Percentiles rank a stretch among this genome's conserved stretches.
phyloP scores from a whole-genome alignment of 2,888 invertebrate genomes.

The Trissolcus japonicus region DNA sequence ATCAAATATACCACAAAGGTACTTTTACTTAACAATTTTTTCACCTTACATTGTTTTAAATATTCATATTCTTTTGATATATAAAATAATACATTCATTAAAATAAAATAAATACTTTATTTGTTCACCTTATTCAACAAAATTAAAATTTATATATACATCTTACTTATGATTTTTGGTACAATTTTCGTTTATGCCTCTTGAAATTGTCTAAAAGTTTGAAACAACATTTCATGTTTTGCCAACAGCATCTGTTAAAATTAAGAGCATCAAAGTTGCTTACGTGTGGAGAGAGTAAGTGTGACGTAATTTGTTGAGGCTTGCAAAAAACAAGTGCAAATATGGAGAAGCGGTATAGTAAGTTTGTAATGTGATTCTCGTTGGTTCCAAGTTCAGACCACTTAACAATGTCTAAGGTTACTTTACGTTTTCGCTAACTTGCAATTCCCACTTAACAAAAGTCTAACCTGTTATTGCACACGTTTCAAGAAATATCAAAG shows the following conservation, averaged over 20 bases:
- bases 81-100: too few species aligned
- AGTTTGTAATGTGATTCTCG: conserved; percentile 47
- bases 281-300: conserved; percentile 4
- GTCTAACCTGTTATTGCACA: not conserved
- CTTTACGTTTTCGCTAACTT: conserved; percentile 30
- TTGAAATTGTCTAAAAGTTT: conserved; percentile 27
- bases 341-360: conserved; percentile 36
- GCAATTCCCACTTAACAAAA: conserved; percentile 17
- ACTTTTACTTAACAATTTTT: too few species aligned
- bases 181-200: not conserved
- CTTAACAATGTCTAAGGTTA: conserved; percentile 44
- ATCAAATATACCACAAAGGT: conserved; percentile 2
- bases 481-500: not conserved
- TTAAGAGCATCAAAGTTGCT: conserved; percentile 44
- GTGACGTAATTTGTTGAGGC: conserved; percentile 49
- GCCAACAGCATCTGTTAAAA: conserved; percentile 41
- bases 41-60: too few species aligned
- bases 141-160: too few species aligned
- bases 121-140: not conserved
- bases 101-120: too few species aligned
- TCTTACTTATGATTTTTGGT: too few species aligned
- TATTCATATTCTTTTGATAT: too few species aligned
- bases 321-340: conserved; percentile 34
- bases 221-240: conserved; percentile 45
- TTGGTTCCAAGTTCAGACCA: conserved; percentile 42